Base-by-base conservation (phyloP, 2,797 vertebrate species). In the Gymnoscopelus microlampas region DNA sequence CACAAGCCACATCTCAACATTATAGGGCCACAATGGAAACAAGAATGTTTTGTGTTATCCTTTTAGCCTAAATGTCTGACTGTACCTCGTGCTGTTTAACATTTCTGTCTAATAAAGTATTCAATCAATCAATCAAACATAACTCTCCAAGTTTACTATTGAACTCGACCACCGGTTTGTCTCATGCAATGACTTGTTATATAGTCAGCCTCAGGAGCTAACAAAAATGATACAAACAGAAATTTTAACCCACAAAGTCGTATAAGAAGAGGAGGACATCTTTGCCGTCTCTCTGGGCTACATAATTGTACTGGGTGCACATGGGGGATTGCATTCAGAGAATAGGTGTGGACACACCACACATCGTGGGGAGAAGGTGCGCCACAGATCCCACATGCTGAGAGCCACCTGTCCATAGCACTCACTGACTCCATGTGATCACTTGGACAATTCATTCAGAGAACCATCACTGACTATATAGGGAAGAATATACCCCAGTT, bases 371-470 rank as follows among this genome's bases (percentile, higher is more conserved):
- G 80, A 77, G 80, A 84, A 81, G 66, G 73, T 73, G 74, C 73
- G 75, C 74, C 29, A 11, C 24, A 72, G 79, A 67, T 71, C 72
- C 76, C 77, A 66, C 77, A 64, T 78, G 71, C 74, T 77, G 74
- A 73, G 71, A 70, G 24, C 76, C 89, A 89, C 89, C 85, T 87
- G 89, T 80, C 80, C 68, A 56, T 68, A 84, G 58, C 69, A 71
- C 72, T 85, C 68, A 71, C 74, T 71, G 78, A 66, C 79, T 66
- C 60, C 32, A 32, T 5, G 32, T 32, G 57, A 48, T 55, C 49
- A 63, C 57, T 24, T 56, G 53, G n/a, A 8, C 39, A 39, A 39
- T 39, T 39, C 39, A 39, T 39, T 39, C 39, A 39, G 39, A 39
- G 6, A 35, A 35, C 4, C 32, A 35, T 39, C 39, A 8, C 39